Evolutionary conservation across 2,888 invertebrate species (phyloP), one percentile per base, ranked within the genome.

Genomic region (Oscheius onirici): DNA sequence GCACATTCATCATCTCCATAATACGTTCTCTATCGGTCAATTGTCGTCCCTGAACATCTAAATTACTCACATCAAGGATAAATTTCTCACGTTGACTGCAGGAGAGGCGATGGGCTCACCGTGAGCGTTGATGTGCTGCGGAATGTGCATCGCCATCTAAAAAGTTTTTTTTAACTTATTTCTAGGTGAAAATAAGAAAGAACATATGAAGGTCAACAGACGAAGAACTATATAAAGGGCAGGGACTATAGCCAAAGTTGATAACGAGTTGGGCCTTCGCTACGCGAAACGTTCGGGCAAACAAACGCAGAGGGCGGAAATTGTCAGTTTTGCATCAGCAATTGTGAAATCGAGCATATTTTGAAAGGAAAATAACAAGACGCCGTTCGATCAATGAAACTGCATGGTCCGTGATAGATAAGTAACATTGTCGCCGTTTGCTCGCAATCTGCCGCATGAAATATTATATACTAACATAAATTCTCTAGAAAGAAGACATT

Each of bases 91-190:
- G 66, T 66, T 46, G n/a, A 22, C 22, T 20, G 26, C 41, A 6
- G 51, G 52, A 8, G 24, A 11, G 20, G 28, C 11, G 3, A 68
- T 34, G 0, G 57, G 34, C 41, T 77, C 75, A 0, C 78, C 80
- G 17, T 77, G 76, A 26, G 71, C 78, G 3, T 77, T 75, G 26
- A 80, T 77, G 69, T 80, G 80, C 44, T 79, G 77, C 13, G 80
- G 78, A 57, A 81, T 74, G 52, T 76, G 71, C 78, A 81, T 79
- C 11, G 63, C 46, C 49, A 63, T 63, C 63, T 63, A 43, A 60
- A 58, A 5, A 41, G n/a, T n/a, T n/a, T n/a, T n/a, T n/a, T n/a
- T n/a, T n/a, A 17, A 10, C n/a, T 22, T 34, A 28, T 24, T 26
- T 34, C 15, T 6, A 57, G 28, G 13, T 40, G 13, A 52, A 15